Evolutionary conservation across 2,113 vertebrate genomes (phyloP), one percentile per base, ranked within the genome.

Genomic region (Phocoena sinus): DNA sequence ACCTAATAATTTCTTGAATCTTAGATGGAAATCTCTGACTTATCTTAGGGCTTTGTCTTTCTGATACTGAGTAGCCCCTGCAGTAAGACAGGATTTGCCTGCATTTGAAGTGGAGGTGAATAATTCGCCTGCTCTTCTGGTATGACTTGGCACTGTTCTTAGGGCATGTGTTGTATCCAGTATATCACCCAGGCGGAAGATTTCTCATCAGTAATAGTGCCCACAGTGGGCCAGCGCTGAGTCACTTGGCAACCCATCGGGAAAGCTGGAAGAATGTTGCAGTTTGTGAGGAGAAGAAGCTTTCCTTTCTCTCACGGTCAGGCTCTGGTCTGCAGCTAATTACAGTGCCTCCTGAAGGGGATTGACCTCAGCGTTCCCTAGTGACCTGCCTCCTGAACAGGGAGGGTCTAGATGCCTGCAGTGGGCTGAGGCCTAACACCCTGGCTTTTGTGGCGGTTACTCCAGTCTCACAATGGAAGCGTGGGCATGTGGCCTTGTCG

Each of bases 221-320:
- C 65, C 84, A 93, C 79, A 95, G 50, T 90, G 81, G 85, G 85
- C 74, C 83, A 97, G 5, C 88, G 97, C 97, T 96, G 96, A 97
- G 94, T 97, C 94, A 92, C 76, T 73, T 89, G 85, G 65, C 95
- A 98, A 84, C 95, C 93, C 97, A 90, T 86, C 67, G 97, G 97
- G 93, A 98, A 97, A 97, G 76, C 63, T 86, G 88, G 65, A 53
- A 89, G 84, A 84, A 95, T 92, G 96, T 96, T 95, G 89, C 20
- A 82, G 90, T 95, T 62, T 71, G 33, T 8, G 28, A 95, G 68
- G 67, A 38, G 60, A 82, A 67, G 67, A 91, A 58, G 56, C 38
- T 97, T 97, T 98, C 85, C 67, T 97, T 96, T 83, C 25, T 41
- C 47, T 96, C 36, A 50, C 47, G 56, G 0, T 28, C 94, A 87